These are phyloP conservation scores for Acanthis flammea DNA, from an alignment of 2,797 vertebrate genomes.

Conservation along the genomic window DNA sequence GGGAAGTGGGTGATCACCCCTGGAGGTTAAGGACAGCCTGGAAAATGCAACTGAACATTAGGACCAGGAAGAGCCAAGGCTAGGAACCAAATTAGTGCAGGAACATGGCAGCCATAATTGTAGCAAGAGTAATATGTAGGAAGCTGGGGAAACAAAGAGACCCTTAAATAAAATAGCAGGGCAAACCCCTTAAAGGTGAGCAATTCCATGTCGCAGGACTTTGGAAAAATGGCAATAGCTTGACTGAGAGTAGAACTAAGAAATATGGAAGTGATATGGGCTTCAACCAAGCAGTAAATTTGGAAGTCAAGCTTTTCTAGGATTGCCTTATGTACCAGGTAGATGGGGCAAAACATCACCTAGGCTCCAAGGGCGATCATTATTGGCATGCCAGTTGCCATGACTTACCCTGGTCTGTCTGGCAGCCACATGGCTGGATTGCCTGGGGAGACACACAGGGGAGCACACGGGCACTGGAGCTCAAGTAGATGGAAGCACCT, in stretches of 20 bases:
- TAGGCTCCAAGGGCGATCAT: not conserved
- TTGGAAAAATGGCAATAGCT: not conserved
- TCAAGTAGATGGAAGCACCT: not conserved
- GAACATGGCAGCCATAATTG: not conserved
- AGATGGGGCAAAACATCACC: not conserved
- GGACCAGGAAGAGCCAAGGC: not conserved
- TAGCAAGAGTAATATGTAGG: not conserved
- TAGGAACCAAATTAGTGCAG: not conserved
- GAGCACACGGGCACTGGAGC: not conserved
- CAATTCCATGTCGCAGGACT: not conserved
- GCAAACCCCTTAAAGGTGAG: not conserved
- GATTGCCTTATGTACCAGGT: not conserved
- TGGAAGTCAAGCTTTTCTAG: not conserved
- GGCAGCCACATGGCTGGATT: fast-evolving
- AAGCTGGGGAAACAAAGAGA: not conserved
- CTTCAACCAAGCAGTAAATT: not conserved
- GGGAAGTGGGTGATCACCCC: not conserved
- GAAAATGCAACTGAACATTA: not conserved
- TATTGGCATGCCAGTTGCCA: not conserved
- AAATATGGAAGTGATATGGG: not conserved
- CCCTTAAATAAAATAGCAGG: not conserved
- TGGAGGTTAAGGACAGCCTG: not conserved
- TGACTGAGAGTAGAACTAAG: not conserved
- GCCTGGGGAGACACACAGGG: not conserved
- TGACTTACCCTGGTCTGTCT: not conserved